Evolutionary conservation across 2,113 vertebrate genomes (phyloP).

Genomic region (Pachyramphus minor): DNA sequence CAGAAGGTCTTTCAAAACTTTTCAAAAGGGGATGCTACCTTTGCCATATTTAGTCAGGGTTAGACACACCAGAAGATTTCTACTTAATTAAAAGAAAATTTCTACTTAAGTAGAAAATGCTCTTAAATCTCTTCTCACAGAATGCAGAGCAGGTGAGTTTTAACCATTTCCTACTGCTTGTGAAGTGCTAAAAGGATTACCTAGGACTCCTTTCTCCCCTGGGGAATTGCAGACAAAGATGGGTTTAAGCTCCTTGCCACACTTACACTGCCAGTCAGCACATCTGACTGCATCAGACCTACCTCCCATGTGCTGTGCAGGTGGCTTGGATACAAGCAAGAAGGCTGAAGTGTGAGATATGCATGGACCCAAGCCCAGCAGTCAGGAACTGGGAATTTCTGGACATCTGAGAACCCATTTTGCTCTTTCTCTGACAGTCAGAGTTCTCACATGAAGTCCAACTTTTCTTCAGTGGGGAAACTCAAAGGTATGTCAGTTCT

Average conservation of each 20-base stretch:
- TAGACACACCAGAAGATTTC: neutral
- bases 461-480: neutral
- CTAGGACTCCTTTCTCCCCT: neutral
- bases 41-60: neutral
- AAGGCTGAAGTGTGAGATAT: neutral
- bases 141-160: neutral
- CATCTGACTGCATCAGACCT: neutral
- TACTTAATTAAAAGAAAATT: neutral
- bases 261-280: neutral
- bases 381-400: neutral
- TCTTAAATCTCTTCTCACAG: neutral
- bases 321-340: neutral
- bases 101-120: neutral
- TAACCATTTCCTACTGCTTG: neutral
- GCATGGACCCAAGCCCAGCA: neutral
- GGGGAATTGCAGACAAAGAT: neutral
- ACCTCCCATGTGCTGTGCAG: neutral
- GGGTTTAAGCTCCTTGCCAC: neutral
- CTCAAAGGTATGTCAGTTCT: neutral
- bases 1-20: neutral
- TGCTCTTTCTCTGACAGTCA: neutral
- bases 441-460: neutral
- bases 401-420: neutral
- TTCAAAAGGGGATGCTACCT: neutral
- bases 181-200: neutral